Evolutionary conservation across 2,113 vertebrate species (phyloP), one percentile per base, ranked within the genome.

Genomic region (Calyptomena viridis): DNA sequence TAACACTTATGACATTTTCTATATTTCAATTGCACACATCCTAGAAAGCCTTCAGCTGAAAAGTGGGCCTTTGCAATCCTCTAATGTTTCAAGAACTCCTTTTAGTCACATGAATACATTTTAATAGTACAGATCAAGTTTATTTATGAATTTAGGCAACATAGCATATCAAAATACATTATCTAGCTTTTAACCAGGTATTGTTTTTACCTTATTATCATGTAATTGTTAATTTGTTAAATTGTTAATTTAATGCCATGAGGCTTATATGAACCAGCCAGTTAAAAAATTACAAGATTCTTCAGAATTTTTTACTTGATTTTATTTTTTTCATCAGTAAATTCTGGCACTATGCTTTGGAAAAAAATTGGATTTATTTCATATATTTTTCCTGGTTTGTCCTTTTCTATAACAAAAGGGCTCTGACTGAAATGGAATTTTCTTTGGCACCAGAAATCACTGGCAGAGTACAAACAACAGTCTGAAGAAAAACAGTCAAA

Each of bases 401-500:
- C 1, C 14, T 68, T 80, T 78, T 62, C 33, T 31, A 0, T 23
- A 56, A 3, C 27, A 39, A 49, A 55, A 64, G 2, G 19, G 3
- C 6, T 67, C 13, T 25, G 50, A 64, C 0, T 44, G 12, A 19
- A 79, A 40, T 7, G 47, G 10, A 50, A 42, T 52, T 56, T 66
- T 82, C 6, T 39, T 67, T 62, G 8, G 2, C 10, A 28, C 8
- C 12, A 47, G 14, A 30, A 64, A 8, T n/a, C 18, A 47, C 9
- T 28, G 13, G 11, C n/a, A 53, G 5, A 8, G 3, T 58, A 50
- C 5, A n/a, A 52, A 67, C 25, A 56, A 14, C 0, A 1, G 2
- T 31, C 14, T 49, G n/a, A 79, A 72, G 7, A 44, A 59, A 69
- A 40, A 6, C 7, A 1, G 1, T 44, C 4, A 79, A 72, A 78